A percentile compares a stretch with the other conserved stretches of the same genome.
phyloP scores from a whole-genome alignment of 2,113 vertebrate species.

The Mellivora capensis region DNA sequence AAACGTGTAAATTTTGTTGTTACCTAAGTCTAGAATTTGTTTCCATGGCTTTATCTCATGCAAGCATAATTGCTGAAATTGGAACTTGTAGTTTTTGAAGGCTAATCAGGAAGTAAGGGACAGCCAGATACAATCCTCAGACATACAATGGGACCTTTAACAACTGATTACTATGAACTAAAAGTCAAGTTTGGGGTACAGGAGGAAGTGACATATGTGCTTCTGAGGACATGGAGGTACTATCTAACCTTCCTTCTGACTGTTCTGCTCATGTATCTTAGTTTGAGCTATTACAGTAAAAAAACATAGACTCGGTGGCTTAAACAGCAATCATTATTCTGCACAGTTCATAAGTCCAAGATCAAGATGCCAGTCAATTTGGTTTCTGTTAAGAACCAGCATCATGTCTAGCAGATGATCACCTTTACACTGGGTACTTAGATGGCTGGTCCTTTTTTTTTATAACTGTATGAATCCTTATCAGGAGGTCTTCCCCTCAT shows the following conservation, averaged over 20 bases:
- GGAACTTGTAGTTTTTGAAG: not conserved
- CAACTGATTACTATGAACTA: not conserved
- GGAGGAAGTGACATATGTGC: fast-evolving
- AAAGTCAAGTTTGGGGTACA: not conserved
- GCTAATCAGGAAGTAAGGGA: not conserved
- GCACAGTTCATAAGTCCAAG: not conserved
- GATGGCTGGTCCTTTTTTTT: not conserved
- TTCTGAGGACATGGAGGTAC: not conserved
- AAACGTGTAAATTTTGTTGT: not conserved
- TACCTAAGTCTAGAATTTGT: not conserved
- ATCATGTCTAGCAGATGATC: not conserved
- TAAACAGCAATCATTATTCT: not conserved
- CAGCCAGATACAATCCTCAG: not conserved
- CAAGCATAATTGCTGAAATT: not conserved
- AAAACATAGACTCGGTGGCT: not conserved
- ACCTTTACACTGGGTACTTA: fast-evolving
- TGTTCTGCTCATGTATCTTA: not conserved
- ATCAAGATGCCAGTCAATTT: not conserved
- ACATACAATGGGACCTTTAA: not conserved
- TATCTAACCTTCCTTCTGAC: not conserved
- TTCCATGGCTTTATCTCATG: not conserved
- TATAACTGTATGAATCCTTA: not conserved
- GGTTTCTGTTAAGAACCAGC: not conserved
- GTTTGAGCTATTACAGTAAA: not conserved
- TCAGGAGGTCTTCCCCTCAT: not conserved